Conservation (phyloP, 2,113 vertebrate genomes). For the Seriola quinqueradiata region DNA sequence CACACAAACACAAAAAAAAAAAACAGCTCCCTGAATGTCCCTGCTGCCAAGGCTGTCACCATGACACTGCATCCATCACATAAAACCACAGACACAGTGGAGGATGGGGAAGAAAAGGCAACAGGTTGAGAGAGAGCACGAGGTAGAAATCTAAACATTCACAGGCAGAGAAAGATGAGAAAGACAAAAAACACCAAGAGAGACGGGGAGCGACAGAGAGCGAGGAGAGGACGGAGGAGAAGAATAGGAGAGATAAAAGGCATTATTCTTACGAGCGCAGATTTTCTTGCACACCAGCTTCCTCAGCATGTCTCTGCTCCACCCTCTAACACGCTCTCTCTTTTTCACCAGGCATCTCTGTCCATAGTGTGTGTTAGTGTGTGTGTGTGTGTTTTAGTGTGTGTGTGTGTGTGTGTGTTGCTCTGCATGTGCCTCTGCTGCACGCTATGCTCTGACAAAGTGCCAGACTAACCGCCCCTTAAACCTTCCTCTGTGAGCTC, state of each 20-base stretch:
- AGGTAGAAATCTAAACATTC: background rate
- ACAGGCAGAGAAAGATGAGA: background rate
- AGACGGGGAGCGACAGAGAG: background rate
- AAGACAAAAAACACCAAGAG: background rate
- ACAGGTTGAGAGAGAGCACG: background rate
- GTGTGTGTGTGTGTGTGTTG: background rate
- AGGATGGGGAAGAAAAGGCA: background rate
- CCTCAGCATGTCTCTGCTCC: conserved; percentile 85
- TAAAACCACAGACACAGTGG: background rate
- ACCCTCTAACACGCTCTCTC: conserved; percentile 63
- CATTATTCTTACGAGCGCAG: conserved; percentile 84
- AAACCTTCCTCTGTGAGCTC: conserved; percentile 29
- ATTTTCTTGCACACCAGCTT: conserved; percentile 88
- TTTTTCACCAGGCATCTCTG: conserved; percentile 36
- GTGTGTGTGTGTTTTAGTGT: background rate
- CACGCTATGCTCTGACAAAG: conserved; percentile 27
- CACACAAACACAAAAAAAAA: background rate
- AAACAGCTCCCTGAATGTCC: background rate
- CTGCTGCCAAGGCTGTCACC: background rate
- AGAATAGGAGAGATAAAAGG: conserved; percentile 3
- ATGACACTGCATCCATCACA: conserved; percentile 32
- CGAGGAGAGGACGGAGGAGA: background rate
- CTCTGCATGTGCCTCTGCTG: conserved; percentile 14
- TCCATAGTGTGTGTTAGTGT: conserved; percentile 23
- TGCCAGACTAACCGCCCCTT: conserved; percentile 70